These are phyloP conservation scores for Sycobia sp. DNA, from an alignment of 1,140 invertebrate species.

Conservation along the genomic window DNA sequence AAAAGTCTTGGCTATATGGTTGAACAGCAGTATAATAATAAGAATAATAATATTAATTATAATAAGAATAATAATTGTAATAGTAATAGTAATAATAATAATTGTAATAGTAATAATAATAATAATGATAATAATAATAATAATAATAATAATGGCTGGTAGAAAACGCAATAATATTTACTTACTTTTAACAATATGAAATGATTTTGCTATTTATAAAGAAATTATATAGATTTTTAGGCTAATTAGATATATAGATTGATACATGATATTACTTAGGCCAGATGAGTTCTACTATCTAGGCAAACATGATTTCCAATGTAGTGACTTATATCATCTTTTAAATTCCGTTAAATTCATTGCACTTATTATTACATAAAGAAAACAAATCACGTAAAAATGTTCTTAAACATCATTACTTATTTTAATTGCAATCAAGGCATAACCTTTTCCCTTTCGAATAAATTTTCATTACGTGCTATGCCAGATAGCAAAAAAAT, in stretches of 20 bases:
- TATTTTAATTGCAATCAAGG: neutral
- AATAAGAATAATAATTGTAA: no score
- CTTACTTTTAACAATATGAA: constrained; percentile 12
- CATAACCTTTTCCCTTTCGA: neutral
- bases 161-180: constrained; percentile 29
- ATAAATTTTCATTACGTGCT: neutral
- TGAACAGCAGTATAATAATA: constrained; percentile 26
- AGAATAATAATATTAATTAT: no score
- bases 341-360: neutral
- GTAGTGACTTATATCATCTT: neutral
- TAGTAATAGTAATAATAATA: no score
- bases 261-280: constrained; percentile 25
- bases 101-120: no score
- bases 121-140: no score
- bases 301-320: constrained; percentile 17
- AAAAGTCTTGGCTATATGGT: constrained; percentile 19
- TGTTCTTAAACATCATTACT: neutral
- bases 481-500: constrained; percentile 9
- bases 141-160: constrained; percentile 8
- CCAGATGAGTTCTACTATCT: constrained; percentile 23
- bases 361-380: neutral
- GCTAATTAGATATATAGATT: constrained; percentile 18
- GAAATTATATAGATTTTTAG: constrained; percentile 10
- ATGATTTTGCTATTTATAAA: constrained; percentile 6
- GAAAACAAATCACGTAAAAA: neutral